Evolutionary conservation across 2,797 vertebrate genomes (phyloP).

Genomic region (Arnoldichthys spilopterus): DNA sequence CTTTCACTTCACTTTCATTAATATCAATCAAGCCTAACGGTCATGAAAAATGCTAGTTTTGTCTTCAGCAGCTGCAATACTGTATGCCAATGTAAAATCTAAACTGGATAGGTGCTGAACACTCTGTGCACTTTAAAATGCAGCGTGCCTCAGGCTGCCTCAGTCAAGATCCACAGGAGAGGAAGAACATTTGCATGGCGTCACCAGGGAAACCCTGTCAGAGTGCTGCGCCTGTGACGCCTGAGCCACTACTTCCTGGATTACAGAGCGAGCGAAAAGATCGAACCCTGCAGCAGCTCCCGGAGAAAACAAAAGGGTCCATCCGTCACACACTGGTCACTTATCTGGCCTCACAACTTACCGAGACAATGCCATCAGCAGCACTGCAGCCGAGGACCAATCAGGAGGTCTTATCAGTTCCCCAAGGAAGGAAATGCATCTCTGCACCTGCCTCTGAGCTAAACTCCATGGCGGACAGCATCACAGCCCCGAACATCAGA

Average conservation of each 20-base stretch:
- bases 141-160: neutral
- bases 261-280: constrained; percentile 37
- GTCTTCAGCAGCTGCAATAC: neutral
- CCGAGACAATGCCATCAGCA: constrained; percentile 14
- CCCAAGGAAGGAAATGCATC: constrained; percentile 38
- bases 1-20: too few species aligned
- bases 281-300: constrained; percentile 36
- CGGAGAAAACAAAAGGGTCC: constrained; percentile 17
- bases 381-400: constrained; percentile 12
- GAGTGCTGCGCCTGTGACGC: constrained; percentile 33
- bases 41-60: neutral
- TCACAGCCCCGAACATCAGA: neutral
- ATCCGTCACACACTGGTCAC: constrained; percentile 11
- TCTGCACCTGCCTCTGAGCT: constrained; percentile 26
- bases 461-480: constrained; percentile 8
- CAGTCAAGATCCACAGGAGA: constrained; percentile 9
- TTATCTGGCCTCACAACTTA: constrained; percentile 23
- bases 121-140: neutral
- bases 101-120: neutral
- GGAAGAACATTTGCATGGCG: constrained; percentile 39
- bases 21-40: too few species aligned
- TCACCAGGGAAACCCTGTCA: constrained; percentile 46
- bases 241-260: constrained; percentile 47
- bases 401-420: constrained; percentile 26
- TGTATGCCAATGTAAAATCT: neutral